Conservation (phyloP, 2,888 invertebrate genomes). For the Drosophila cracens region DNA sequence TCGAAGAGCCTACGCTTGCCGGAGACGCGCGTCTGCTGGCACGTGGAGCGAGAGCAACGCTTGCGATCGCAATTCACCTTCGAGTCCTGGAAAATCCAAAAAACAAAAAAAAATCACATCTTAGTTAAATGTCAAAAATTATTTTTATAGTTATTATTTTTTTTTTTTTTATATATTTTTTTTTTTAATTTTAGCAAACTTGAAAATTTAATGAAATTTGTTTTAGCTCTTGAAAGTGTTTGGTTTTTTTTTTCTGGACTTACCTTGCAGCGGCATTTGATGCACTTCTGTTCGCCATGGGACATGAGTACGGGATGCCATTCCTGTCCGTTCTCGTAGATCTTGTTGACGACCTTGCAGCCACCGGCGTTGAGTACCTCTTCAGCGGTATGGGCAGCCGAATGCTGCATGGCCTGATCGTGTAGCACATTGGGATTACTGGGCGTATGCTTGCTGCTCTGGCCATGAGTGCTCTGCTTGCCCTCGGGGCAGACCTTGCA, state of each 20-base stretch:
- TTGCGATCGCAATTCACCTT: conserved; percentile 92
- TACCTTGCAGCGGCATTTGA: conserved; percentile 96
- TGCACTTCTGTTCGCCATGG: conserved; percentile 94
- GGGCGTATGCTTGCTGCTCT: conserved; percentile 67
- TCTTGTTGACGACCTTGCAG: conserved; percentile 89
- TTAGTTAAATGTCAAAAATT: conserved; percentile 1
- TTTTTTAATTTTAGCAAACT: neutral
- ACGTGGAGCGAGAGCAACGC: conserved; percentile 85
- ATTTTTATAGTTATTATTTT: neutral
- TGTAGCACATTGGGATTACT: conserved; percentile 81
- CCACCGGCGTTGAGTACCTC: conserved; percentile 92
- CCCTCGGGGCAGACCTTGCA: conserved; percentile 92
- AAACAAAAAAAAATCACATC: neutral
- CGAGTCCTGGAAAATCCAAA: conserved; percentile 88
- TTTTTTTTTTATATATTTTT: neutral
- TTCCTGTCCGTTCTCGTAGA: conserved; percentile 89
- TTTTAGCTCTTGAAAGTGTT: neutral
- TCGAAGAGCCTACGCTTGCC: conserved; percentile 85
- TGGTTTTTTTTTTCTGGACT: conserved; percentile 67
- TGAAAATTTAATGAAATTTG: neutral
- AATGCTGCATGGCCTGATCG: conserved; percentile 82
- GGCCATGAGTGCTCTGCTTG: conserved; percentile 74
- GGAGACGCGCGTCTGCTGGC: conserved; percentile 79
- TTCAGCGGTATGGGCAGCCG: conserved; percentile 85
- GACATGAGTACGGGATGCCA: conserved; percentile 96